Evolutionary conservation across 1,140 invertebrate genomes (phyloP).

Genomic region (Listronotus oregonensis): DNA sequence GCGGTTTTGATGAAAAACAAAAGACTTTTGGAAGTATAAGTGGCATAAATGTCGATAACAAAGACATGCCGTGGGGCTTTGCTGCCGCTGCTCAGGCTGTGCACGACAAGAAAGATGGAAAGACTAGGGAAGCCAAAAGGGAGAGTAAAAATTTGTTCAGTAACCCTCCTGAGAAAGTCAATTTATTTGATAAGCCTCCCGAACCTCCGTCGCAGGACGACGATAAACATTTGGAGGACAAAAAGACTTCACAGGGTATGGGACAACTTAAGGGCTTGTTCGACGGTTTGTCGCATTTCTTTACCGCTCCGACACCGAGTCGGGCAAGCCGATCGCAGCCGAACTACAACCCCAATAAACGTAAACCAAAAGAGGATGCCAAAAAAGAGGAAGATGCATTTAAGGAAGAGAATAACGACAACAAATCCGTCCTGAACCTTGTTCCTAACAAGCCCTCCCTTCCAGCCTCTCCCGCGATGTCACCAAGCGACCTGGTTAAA

Average conservation of each 20-base stretch:
- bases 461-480: conserved; percentile 52
- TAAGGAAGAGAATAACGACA: conserved; percentile 10
- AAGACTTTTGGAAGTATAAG: conserved; percentile 60
- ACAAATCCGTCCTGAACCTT: conserved; percentile 27
- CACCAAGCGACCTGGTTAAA: conserved; percentile 68
- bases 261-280: conserved; percentile 77
- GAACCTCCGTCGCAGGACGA: conserved; percentile 24
- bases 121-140: conserved; percentile 4
- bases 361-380: conserved; percentile 49
- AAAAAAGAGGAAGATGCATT: conserved; percentile 14
- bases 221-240: conserved; percentile 26
- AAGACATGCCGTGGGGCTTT: conserved; percentile 76
- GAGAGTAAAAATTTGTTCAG: conserved; percentile 34
- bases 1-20: conserved; percentile 28
- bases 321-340: conserved; percentile 56
- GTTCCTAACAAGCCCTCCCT: background rate
- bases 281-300: conserved; percentile 85
- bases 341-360: conserved; percentile 60
- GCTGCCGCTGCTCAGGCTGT: conserved; percentile 65
- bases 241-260: conserved; percentile 57
- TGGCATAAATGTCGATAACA: conserved; percentile 54
- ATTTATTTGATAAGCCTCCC: conserved; percentile 22
- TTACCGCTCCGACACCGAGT: conserved; percentile 65
- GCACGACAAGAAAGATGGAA: conserved; percentile 59
- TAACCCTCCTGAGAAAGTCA: conserved; percentile 26